Evolutionary conservation across 2,888 invertebrate genomes (phyloP).

Genomic region (Parnassius glacialis): DNA sequence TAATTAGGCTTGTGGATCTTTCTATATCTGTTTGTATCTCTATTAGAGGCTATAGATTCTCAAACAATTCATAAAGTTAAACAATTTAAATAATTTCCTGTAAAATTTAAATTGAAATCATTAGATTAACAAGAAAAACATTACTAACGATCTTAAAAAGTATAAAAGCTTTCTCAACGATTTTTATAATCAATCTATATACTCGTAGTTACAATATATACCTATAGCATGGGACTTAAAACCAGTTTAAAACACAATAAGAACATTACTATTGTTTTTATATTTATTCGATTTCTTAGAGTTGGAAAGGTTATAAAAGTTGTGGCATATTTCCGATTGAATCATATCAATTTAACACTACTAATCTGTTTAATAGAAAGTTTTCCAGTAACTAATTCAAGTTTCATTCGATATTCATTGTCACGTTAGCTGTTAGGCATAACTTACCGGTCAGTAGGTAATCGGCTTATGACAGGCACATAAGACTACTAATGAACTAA

Average conservation of each 20-base stretch:
- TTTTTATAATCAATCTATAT: neutral
- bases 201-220: neutral
- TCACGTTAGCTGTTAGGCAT: slow-evolving; percentile 29
- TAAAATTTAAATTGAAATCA: too few relatives aligned
- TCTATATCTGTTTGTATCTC: too few relatives aligned
- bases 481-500: slow-evolving; percentile 73
- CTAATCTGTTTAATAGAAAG: slow-evolving; percentile 7
- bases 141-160: neutral
- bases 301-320: too few relatives aligned
- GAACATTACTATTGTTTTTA: neutral
- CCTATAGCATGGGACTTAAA: neutral
- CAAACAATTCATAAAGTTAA: too few relatives aligned
- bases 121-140: too few relatives aligned
- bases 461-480: slow-evolving; percentile 53
- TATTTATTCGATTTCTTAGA: too few relatives aligned
- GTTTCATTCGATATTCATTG: slow-evolving; percentile 8
- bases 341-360: neutral
- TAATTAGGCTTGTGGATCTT: neutral
- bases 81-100: too few relatives aligned
- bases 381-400: slow-evolving; percentile 7
- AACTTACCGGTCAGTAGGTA: slow-evolving; percentile 39
- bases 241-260: neutral
- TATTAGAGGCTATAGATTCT: too few relatives aligned
- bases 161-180: neutral
- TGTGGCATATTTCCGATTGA: too few relatives aligned